phyloP scores from a whole-genome alignment of 2,888 invertebrate species.

The Cacoxenus indagator region DNA sequence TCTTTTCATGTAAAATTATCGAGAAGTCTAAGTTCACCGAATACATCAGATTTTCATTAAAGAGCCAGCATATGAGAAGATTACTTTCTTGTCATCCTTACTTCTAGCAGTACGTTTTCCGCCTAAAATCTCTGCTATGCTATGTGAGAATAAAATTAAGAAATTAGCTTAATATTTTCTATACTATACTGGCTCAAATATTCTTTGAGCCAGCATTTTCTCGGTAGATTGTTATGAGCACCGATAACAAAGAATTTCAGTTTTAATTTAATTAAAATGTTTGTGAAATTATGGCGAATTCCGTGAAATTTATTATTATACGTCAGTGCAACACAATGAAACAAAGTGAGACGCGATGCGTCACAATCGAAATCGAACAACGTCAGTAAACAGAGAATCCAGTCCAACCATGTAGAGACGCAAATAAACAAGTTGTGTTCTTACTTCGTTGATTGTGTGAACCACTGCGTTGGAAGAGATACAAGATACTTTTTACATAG shows the following conservation, averaged over 20 bases:
- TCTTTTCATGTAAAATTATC: too few relatives aligned
- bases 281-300: slow-evolving; percentile 48
- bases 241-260: background rate
- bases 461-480: slow-evolving; percentile 39
- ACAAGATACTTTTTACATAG: slow-evolving; percentile 11
- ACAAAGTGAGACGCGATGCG: slow-evolving; percentile 23
- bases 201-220: too few relatives aligned
- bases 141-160: too few relatives aligned
- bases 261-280: slow-evolving; percentile 66
- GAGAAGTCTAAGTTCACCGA: too few relatives aligned
- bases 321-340: slow-evolving; percentile 30
- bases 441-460: slow-evolving; percentile 61
- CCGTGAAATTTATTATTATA: slow-evolving; percentile 51
- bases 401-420: slow-evolving; percentile 25
- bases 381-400: background rate
- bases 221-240: background rate
- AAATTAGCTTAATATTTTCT: too few relatives aligned
- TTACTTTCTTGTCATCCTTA: too few relatives aligned
- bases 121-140: too few relatives aligned
- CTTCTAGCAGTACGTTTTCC: too few relatives aligned
- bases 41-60: too few relatives aligned
- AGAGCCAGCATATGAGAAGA: too few relatives aligned
- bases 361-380: background rate
- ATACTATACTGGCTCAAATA: too few relatives aligned
- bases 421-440: slow-evolving; percentile 53